These are phyloP conservation scores for Synaphobranchus kaupii DNA, from an alignment of 2,797 vertebrate genomes.

Conservation along the genomic window DNA sequence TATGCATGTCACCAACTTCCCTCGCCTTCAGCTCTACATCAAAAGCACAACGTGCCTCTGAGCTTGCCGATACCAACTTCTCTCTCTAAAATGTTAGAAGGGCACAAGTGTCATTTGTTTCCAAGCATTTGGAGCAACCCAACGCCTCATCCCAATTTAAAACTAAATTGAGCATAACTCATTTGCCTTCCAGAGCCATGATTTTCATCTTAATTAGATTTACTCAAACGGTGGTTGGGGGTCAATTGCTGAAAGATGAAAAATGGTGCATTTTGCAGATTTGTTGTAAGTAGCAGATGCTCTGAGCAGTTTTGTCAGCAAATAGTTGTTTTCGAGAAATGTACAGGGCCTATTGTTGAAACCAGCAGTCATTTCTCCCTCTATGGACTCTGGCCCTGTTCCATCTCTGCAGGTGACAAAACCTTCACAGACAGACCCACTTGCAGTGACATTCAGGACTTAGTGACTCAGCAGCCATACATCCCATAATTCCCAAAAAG, in stretches of 20 bases:
- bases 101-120: background rate
- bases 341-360: background rate
- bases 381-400: background rate
- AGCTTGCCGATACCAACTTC: background rate
- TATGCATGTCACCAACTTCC: background rate
- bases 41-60: background rate
- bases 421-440: background rate
- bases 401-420: background rate
- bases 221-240: background rate
- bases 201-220: conserved; percentile 21
- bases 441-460: background rate
- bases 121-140: background rate
- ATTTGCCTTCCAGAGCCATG: background rate
- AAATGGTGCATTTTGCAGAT: background rate
- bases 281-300: background rate
- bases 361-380: background rate
- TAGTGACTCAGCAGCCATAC: background rate
- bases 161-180: conserved; percentile 2
- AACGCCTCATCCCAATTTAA: background rate
- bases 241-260: conserved; percentile 11
- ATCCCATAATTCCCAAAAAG: background rate
- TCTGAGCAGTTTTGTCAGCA: background rate
- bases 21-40: background rate
- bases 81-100: background rate
- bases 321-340: conserved; percentile 3